Base-by-base conservation (phyloP, 2,797 vertebrate genomes). In the Cacajao melanocephalus region DNA sequence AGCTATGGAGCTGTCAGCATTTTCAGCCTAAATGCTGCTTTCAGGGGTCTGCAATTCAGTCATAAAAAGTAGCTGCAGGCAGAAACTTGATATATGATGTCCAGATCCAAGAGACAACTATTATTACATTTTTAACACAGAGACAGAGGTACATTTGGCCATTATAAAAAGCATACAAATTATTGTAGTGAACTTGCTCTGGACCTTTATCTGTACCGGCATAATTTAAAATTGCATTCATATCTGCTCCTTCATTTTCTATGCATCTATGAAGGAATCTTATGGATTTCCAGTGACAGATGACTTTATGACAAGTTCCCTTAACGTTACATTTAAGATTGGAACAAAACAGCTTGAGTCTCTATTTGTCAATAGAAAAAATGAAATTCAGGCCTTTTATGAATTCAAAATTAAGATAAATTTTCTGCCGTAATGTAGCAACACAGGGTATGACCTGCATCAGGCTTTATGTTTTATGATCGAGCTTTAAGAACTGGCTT, bases 101-200 rank as follows among this genome's bases (percentile, higher is more conserved):
- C 87, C 94, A 94, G 70, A 92, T 46, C 64, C 80, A 96, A 92
- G 81, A 95, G 95, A 94, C 90, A 88, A 90, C 44, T 73, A 91
- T 83, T 92, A 97, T 97, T 95, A 94, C 75, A 97, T 95, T 96
- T 97, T 97, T 96, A 92, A 96, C 93, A 73, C 15, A 55, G 14
- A 97, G 36, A 90, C 48, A 88, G 85, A 95, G 93, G 72, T 97
- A 80, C 50, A 58, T 96, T 88, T 92, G 73, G 41, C 88, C 93
- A 55, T 90, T 95, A 90, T 81, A 93, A 73, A 83, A 97, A 92
- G 41, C 52, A 92, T 95, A 93, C 95, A 97, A 96, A 93, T 96
- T 91, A 93, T 83, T 93, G 83, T 78, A 86, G 78, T 96, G 78
- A 88, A 83, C 81, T 95, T 95, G 50, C 33, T 93, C n/a, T 84